Conservation (phyloP, 1,140 invertebrate species). For the Cherax quadricarinatus region DNA sequence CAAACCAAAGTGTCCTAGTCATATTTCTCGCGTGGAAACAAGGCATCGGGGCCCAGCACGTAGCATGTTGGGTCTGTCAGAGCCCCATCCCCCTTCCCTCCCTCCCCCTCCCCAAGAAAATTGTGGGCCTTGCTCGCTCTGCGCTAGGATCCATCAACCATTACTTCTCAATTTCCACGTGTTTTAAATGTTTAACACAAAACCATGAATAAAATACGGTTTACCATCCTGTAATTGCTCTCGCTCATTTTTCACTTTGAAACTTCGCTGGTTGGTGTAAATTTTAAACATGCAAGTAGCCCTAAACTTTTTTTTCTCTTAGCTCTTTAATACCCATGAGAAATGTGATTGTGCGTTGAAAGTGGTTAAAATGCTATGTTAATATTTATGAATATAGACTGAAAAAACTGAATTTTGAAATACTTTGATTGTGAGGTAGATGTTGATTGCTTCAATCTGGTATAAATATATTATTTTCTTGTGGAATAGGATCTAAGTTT, state of each 20-base stretch:
- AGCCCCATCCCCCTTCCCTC: slow-evolving; percentile 53
- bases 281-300: slow-evolving; percentile 71
- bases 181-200: slow-evolving; percentile 65
- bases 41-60: slow-evolving; percentile 61
- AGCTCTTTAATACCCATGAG: slow-evolving; percentile 64
- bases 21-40: slow-evolving; percentile 66
- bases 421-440: slow-evolving; percentile 72
- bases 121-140: slow-evolving; percentile 29
- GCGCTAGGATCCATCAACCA: slow-evolving; percentile 40
- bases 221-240: slow-evolving; percentile 46
- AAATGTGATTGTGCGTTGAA: slow-evolving; percentile 70
- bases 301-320: slow-evolving; percentile 68
- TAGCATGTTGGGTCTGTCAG: slow-evolving; percentile 51
- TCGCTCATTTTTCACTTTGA: slow-evolving; percentile 70
- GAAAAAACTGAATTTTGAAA: slow-evolving; percentile 58
- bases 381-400: slow-evolving; percentile 65
- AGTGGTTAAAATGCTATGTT: slow-evolving; percentile 69
- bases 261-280: slow-evolving; percentile 70
- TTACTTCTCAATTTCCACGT: slow-evolving; percentile 36
- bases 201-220: slow-evolving; percentile 52
- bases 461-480: slow-evolving; percentile 71
- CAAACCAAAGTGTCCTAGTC: slow-evolving; percentile 72
- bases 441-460: slow-evolving; percentile 72
- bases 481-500: slow-evolving; percentile 73
- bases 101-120: slow-evolving; percentile 26